phyloP scores from a whole-genome alignment of 2,797 vertebrate species.

The Podarcis siculus region DNA sequence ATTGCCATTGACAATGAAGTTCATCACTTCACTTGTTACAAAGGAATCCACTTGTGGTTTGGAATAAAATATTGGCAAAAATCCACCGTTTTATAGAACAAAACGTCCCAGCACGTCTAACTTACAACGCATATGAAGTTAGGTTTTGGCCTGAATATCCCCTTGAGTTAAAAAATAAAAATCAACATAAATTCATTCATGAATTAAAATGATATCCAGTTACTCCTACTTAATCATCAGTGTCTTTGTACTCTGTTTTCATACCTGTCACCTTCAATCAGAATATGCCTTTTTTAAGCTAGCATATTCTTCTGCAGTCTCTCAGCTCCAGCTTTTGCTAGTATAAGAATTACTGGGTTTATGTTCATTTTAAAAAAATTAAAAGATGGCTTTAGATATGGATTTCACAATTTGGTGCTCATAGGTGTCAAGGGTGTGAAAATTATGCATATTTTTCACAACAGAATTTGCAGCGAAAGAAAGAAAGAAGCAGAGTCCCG shows the following conservation, averaged over 20 bases:
- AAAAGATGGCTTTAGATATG: neutral
- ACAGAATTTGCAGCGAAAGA: neutral
- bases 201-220: constrained; percentile 25
- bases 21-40: constrained; percentile 14
- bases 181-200: constrained; percentile 25
- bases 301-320: neutral
- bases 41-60: constrained; percentile 50
- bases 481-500: neutral
- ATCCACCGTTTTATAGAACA: constrained; percentile 45
- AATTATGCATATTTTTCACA: neutral
- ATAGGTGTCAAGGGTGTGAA: neutral
- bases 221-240: constrained; percentile 32
- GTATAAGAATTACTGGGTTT: neutral
- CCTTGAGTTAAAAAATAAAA: constrained; percentile 17
- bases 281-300: neutral
- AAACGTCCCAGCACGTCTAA: constrained; percentile 51
- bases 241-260: constrained; percentile 27
- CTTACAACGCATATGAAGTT: constrained; percentile 40
- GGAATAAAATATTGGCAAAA: constrained; percentile 46
- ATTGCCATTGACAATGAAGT: constrained; percentile 5
- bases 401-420: neutral
- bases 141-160: constrained; percentile 45
- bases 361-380: neutral
- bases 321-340: neutral
- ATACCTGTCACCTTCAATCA: neutral